Conservation (phyloP, 2,113 vertebrate species). For the Chunga burmeisteri region DNA sequence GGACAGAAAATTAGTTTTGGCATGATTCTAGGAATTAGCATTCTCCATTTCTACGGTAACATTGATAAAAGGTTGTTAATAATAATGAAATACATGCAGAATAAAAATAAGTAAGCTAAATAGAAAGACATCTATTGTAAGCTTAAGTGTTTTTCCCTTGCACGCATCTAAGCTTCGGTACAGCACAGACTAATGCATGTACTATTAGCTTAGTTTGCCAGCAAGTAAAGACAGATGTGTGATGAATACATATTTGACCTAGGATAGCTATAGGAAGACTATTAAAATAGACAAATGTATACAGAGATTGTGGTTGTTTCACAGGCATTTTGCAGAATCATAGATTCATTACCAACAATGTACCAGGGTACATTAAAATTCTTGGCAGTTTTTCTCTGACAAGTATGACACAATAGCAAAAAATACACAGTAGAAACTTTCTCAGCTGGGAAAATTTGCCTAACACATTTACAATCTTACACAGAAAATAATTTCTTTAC, state of each 20-base stretch:
- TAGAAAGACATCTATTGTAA: neutral
- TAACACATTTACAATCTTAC: neutral
- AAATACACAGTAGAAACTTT: neutral
- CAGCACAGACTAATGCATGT: neutral
- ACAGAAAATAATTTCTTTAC: neutral
- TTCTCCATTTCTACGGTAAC: slow-evolving; percentile 17
- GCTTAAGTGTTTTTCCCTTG: neutral
- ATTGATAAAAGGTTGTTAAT: neutral
- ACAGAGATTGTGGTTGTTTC: neutral
- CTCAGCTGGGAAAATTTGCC: neutral
- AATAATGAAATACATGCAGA: neutral
- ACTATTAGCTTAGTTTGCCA: neutral
- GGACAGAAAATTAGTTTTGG: neutral
- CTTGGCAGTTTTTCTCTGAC: neutral
- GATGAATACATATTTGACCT: neutral
- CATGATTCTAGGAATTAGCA: neutral
- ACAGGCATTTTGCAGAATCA: neutral
- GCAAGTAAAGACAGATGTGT: neutral
- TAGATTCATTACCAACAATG: neutral
- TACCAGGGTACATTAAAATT: neutral
- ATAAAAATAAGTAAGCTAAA: neutral
- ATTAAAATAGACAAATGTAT: neutral
- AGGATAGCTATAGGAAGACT: neutral
- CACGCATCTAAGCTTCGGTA: neutral
- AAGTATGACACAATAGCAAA: neutral